A percentile compares a stretch with the other conserved stretches of the same genome.
phyloP scores from a whole-genome alignment of 2,888 invertebrate species.

The Cheilosia soror region DNA sequence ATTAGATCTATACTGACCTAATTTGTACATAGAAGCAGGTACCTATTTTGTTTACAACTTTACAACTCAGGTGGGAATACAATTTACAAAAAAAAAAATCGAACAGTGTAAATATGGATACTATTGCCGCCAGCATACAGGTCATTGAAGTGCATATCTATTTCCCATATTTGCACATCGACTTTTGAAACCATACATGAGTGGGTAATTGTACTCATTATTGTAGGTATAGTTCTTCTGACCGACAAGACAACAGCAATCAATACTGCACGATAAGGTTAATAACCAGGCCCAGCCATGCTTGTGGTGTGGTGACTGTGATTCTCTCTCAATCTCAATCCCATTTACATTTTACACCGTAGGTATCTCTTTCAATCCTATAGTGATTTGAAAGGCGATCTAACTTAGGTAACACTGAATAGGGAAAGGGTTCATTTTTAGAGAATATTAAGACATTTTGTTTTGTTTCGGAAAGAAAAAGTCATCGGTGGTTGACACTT shows the following conservation, averaged over 20 bases:
- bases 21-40: constrained; percentile 6
- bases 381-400: too few species aligned
- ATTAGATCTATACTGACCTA: constrained; percentile 52
- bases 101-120: constrained; percentile 11
- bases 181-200: constrained; percentile 60
- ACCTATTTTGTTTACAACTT: too few species aligned
- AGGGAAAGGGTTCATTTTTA: background rate
- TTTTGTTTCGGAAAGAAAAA: constrained; percentile 26
- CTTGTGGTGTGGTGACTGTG: background rate
- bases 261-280: constrained; percentile 55
- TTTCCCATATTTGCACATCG: constrained; percentile 36
- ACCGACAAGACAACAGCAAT: constrained; percentile 29
- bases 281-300: constrained; percentile 31
- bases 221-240: background rate
- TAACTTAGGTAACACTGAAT: background rate
- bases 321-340: too few species aligned
- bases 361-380: too few species aligned
- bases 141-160: constrained; percentile 38
- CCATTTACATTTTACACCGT: too few species aligned
- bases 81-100: background rate
- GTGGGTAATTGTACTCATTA: background rate
- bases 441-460: background rate
- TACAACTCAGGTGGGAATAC: constrained; percentile 22
- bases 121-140: constrained; percentile 12
- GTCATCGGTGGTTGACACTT: constrained; percentile 15